Conservation (phyloP, 1,140 invertebrate species). For the Phymastichus coffea region DNA sequence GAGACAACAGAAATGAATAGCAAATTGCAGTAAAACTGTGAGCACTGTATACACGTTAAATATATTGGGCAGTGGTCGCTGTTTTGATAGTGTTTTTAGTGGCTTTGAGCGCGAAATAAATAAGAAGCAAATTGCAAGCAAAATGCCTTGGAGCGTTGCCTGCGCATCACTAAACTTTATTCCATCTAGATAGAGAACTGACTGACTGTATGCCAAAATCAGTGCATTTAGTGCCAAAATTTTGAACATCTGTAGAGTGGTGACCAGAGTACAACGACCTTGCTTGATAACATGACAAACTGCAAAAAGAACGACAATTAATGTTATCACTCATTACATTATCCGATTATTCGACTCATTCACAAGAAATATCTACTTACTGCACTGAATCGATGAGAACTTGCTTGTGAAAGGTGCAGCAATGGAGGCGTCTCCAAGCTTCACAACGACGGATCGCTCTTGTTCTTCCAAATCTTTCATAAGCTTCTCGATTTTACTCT, state of each 20-base stretch:
- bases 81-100: constrained; percentile 86
- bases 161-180: constrained; percentile 98
- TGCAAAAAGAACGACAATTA: constrained; percentile 55
- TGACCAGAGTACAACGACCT: constrained; percentile 97
- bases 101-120: constrained; percentile 99
- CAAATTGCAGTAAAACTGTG: constrained; percentile 94
- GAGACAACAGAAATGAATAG: constrained; percentile 90
- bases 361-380: constrained; percentile 71
- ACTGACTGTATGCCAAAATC: constrained; percentile 97
- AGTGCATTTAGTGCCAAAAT: constrained; percentile 98
- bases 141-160: constrained; percentile 91
- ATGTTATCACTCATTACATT: too few species aligned
- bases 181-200: constrained; percentile 96
- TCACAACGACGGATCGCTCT: constrained; percentile 84
- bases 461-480: constrained; percentile 91
- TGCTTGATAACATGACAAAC: constrained; percentile 99
- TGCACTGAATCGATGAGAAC: constrained; percentile 94
- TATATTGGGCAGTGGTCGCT: constrained; percentile 96
- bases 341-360: too few species aligned
- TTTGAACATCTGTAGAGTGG: constrained; percentile 99
- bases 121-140: constrained; percentile 94
- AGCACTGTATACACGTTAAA: constrained; percentile 97
- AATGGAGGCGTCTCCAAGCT: constrained; percentile 97
- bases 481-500: constrained; percentile 70
- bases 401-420: constrained; percentile 99